phyloP scores from a whole-genome alignment of 2,113 vertebrate genomes.

The Ancistrus triradiatus region DNA sequence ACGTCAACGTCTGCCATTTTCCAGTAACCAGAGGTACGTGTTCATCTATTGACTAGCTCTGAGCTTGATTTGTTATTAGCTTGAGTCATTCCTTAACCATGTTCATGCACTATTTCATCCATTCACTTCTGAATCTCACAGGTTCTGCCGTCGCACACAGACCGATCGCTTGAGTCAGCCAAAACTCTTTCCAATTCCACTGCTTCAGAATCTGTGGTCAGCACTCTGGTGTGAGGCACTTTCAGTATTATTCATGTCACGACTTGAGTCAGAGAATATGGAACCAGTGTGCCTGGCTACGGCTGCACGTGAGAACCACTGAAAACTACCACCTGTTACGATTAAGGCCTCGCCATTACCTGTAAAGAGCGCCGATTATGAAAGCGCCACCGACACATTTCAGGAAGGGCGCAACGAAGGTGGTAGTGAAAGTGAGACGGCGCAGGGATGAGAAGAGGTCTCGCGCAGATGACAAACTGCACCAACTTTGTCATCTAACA shows the following conservation, averaged over 20 bases:
- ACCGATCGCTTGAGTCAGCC: constrained; percentile 31
- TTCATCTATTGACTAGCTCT: constrained; percentile 18
- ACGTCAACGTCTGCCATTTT: constrained; percentile 14
- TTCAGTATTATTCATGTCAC: constrained; percentile 40
- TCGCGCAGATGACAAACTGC: constrained; percentile 14
- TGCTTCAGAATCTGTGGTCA: constrained; percentile 39
- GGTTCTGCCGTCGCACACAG: constrained; percentile 1
- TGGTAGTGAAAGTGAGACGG: constrained; percentile 39
- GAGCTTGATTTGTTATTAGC: constrained; percentile 29
- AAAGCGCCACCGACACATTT: constrained; percentile 36
- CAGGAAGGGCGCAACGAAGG: constrained; percentile 34
- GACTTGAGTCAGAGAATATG: constrained; percentile 14
- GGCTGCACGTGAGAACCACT: constrained; percentile 36
- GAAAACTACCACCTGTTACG: constrained; percentile 26
- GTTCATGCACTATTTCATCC: constrained; percentile 23
- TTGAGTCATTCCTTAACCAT: constrained; percentile 35
- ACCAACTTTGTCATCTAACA: constrained; percentile 1
- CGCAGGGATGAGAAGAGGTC: constrained; percentile 1
- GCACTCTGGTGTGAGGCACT: constrained; percentile 29
- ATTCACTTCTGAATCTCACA: constrained; percentile 10
- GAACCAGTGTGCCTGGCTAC: background rate
- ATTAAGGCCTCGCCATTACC: constrained; percentile 31
- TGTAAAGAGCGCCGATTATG: constrained; percentile 40
- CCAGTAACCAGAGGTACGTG: constrained; percentile 16
- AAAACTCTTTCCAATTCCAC: constrained; percentile 24